These are phyloP conservation scores for Halictus ligatus DNA, from an alignment of 2,888 invertebrate genomes.

Conservation along the genomic window DNA sequence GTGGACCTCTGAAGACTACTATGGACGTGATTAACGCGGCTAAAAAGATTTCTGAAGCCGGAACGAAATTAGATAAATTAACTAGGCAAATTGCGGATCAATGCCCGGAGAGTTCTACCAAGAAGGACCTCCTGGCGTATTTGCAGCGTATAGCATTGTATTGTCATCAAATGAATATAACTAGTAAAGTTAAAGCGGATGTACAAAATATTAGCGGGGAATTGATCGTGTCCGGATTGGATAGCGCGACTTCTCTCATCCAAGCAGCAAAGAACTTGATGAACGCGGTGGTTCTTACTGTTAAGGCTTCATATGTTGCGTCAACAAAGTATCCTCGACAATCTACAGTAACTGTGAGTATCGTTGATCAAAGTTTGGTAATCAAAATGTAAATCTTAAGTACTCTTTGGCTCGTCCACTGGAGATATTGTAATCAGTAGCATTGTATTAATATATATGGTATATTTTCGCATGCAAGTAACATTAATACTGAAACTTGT, in stretches of 20 bases:
- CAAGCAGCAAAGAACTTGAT: slow-evolving; percentile 99
- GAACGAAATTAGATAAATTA: slow-evolving; percentile 97
- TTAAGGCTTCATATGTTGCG: slow-evolving; percentile 99
- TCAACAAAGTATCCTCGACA: slow-evolving; percentile 98
- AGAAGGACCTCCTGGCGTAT: slow-evolving; percentile 98
- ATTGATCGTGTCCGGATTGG: slow-evolving; percentile 98
- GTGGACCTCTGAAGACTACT: slow-evolving; percentile 98
- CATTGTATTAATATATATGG: not conserved
- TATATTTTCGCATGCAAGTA: slow-evolving; percentile 14
- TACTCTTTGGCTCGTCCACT: not conserved
- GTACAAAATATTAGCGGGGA: slow-evolving; percentile 99
- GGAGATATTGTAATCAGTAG: not conserved
- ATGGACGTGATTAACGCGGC: slow-evolving; percentile 99
- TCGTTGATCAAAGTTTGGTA: not conserved
- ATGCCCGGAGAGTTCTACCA: slow-evolving; percentile 98
- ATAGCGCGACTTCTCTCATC: slow-evolving; percentile 99
- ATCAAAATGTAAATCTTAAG: not conserved
- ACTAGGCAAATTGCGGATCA: slow-evolving; percentile 98
- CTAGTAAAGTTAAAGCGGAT: slow-evolving; percentile 99
- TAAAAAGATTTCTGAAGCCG: slow-evolving; percentile 99
- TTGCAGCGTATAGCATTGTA: slow-evolving; percentile 98
- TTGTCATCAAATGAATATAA: slow-evolving; percentile 99
- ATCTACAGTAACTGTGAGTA: slow-evolving; percentile 93
- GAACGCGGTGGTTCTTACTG: slow-evolving; percentile 99
- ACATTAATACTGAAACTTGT: slow-evolving; percentile 42